phyloP scores from a whole-genome alignment of 2,888 invertebrate species.

The Caenorhabditis imperialis region DNA sequence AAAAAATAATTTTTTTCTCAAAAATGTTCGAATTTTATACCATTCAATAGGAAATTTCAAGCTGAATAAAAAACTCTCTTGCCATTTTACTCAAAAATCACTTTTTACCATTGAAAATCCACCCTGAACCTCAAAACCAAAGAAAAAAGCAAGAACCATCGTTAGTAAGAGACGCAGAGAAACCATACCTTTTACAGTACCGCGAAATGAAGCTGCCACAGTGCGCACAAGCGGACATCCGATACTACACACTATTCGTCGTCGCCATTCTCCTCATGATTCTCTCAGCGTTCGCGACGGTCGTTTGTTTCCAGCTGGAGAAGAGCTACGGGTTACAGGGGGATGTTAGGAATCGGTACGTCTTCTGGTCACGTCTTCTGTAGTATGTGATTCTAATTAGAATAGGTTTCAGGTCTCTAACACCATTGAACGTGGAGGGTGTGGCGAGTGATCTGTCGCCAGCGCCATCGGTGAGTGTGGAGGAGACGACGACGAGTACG shows the following conservation, averaged over 20 bases:
- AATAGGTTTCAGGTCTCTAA: constrained; percentile 24
- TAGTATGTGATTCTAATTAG: no score
- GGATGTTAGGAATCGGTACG: constrained; percentile 44
- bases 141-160: no score
- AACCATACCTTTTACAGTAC: constrained; percentile 79
- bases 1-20: no score
- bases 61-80: no score
- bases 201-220: constrained; percentile 80
- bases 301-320: constrained; percentile 79
- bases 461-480: constrained; percentile 10
- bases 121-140: no score
- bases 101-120: no score
- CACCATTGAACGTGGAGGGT: constrained; percentile 41
- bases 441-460: constrained; percentile 29
- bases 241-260: constrained; percentile 80
- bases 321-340: constrained; percentile 52
- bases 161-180: no score
- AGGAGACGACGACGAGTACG: constrained; percentile 22
- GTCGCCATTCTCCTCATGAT: constrained; percentile 80
- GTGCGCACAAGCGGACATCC: constrained; percentile 80
- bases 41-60: no score
- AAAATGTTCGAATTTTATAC: no score
- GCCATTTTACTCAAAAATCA: no score
- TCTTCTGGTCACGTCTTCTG: no score
- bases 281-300: constrained; percentile 80